phyloP scores from a whole-genome alignment of 2,888 invertebrate species.

The Eupithecia dodoneata region DNA sequence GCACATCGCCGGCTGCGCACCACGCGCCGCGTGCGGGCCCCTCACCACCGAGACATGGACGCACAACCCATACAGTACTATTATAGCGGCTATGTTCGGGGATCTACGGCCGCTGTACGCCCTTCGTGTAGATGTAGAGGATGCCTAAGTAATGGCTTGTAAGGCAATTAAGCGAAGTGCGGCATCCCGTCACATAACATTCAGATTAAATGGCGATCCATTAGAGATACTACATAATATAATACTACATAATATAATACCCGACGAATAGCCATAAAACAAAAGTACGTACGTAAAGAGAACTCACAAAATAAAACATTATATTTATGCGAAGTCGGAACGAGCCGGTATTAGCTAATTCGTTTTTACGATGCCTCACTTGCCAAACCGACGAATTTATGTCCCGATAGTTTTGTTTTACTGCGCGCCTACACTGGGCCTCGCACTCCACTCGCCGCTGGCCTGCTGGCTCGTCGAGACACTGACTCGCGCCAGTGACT shows the following conservation, averaged over 20 bases:
- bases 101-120: background rate
- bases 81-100: background rate
- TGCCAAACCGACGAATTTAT: constrained; percentile 50
- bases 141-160: background rate
- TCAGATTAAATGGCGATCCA: constrained; percentile 13
- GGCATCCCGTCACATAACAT: constrained; percentile 7
- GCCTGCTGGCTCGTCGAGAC: background rate
- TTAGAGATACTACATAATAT: constrained; percentile 14
- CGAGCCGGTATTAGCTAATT: constrained; percentile 51
- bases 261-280: constrained; percentile 30
- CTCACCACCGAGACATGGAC: background rate
- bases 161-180: constrained; percentile 11
- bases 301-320: constrained; percentile 43
- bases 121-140: background rate
- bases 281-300: constrained; percentile 37
- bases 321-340: constrained; percentile 47
- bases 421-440: constrained; percentile 34
- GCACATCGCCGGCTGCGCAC: background rate
- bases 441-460: background rate
- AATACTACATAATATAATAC: constrained; percentile 15
- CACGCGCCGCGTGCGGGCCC: background rate
- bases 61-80: background rate
- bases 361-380: constrained; percentile 49
- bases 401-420: constrained; percentile 50
- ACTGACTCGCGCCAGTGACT: constrained; percentile 11